Conservation (phyloP, 1,140 invertebrate genomes). For the Atopsyche davidsoni region DNA sequence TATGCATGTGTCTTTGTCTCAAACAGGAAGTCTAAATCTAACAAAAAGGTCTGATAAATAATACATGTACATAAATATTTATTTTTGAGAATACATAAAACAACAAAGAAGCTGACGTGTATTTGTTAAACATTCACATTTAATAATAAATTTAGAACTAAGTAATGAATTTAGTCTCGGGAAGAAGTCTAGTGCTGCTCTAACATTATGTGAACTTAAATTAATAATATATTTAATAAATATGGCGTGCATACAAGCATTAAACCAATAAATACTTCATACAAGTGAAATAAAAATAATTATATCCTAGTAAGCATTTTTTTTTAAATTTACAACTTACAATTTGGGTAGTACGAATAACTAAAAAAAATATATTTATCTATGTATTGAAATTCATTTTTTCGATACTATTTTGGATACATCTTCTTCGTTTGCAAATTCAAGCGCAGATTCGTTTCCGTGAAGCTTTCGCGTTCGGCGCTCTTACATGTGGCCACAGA, state of each 20-base stretch:
- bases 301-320: neutral
- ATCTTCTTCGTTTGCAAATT: too few species aligned
- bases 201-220: neutral
- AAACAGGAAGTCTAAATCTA: too few species aligned
- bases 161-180: too few species aligned
- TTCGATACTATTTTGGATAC: too few species aligned
- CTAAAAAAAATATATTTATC: neutral
- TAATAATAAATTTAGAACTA: too few species aligned
- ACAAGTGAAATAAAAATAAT: neutral
- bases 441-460: too few species aligned
- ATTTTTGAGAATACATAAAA: neutral
- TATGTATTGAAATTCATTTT: neutral
- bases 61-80: too few species aligned
- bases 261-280: neutral
- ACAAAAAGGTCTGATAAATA: too few species aligned
- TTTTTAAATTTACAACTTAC: neutral
- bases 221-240: neutral
- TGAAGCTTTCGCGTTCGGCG: neutral
- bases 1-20: too few species aligned
- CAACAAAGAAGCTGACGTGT: neutral
- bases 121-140: neutral
- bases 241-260: neutral
- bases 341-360: neutral
- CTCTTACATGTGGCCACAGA: neutral
- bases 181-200: neutral